Conservation (phyloP, 2,888 invertebrate species). For the Megaustenia siamemsis region DNA sequence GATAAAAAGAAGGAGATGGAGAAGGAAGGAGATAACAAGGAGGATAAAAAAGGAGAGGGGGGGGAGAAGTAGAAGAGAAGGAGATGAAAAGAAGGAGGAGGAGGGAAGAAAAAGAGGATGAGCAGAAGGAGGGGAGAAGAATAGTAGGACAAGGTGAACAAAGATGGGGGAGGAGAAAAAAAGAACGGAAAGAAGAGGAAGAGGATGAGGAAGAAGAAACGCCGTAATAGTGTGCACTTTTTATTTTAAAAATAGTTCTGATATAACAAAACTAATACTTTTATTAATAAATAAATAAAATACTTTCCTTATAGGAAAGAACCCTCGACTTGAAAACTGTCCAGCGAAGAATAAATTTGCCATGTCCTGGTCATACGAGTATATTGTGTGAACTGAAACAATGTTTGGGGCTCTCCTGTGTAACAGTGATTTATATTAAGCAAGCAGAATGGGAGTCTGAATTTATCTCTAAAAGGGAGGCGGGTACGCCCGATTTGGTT, state of each 20-base stretch:
- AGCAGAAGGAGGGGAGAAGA: background rate
- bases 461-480: slow-evolving; percentile 33
- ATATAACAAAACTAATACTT: no score
- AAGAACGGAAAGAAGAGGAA: background rate
- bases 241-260: no score
- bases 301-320: no score
- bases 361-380: no score
- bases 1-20: background rate
- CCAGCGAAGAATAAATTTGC: no score
- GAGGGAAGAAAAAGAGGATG: background rate
- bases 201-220: background rate
- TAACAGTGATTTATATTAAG: background rate
- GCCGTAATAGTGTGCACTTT: no score
- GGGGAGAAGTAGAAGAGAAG: background rate
- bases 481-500: slow-evolving; percentile 22
- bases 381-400: no score
- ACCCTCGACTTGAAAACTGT: no score
- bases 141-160: background rate
- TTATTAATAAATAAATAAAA: no score
- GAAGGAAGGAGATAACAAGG: background rate
- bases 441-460: background rate
- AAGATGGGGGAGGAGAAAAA: no score
- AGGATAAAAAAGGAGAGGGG: background rate
- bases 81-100: background rate
- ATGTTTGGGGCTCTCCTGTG: background rate